Base-by-base conservation (phyloP, 2,888 invertebrate genomes). In the Pollenia labialis region DNA sequence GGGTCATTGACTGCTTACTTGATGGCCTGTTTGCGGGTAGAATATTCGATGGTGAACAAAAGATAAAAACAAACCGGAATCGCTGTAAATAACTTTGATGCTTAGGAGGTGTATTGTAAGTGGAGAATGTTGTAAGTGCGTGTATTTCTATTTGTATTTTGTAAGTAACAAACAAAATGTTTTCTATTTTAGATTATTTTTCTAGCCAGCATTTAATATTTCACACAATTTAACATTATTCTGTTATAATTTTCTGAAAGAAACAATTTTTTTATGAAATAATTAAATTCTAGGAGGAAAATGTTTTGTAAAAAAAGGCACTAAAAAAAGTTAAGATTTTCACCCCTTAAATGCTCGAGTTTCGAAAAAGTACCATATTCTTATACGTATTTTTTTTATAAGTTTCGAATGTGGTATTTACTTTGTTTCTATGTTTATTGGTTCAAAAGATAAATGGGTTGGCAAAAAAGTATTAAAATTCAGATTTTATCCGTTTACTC, bases 201-300 rank as follows among this genome's bases (percentile, higher is more conserved):
- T 18, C 54, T 18, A 4, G 6, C 12, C 11, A 56, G 23, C 56
- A 23, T 56, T 56, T 56, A 10, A 23, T 56, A 23, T 56, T 56
- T 56, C 23, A 56, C 23, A 23, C 54, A 23, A 56, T 56, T 56
- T 56, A 56, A 56, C 54, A 56, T 23, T 2, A 56, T 56, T 14
- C 23, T 56, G 18, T 56, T 11, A 56, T 56, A 56, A 23, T 11
- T 56, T 56, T 32, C 6, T 32, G 32, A 32, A 32, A 2, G 18
- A 23, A 56, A 23, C 1, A 4, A 6, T 56, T 18, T 12, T 0
- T 11, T 9, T 23, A 56, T 11, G 23, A 56, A 11, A 23, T 56
- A 23, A 56, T 56, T 23, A 56, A 23, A 56, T 56, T 56, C 23
- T 23, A 56, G 3, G n/a, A n/a, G n/a, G n/a, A n/a, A n/a, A n/a